Evolutionary conservation across 2,113 vertebrate species (phyloP).

Genomic region (Elanoides forficatus): DNA sequence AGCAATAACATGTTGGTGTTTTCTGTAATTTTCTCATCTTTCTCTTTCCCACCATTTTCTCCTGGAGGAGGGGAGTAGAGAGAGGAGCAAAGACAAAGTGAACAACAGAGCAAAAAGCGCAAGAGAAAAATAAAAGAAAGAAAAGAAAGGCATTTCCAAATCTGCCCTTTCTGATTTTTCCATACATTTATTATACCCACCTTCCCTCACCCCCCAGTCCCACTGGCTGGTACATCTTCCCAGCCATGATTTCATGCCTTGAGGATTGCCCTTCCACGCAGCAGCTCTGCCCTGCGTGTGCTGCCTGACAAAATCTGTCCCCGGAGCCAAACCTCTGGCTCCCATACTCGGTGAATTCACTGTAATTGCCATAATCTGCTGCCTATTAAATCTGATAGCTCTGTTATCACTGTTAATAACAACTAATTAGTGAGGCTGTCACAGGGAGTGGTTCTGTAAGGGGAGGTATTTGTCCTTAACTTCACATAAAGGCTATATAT

Average conservation of each 20-base stretch:
- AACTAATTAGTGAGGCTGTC: constrained; percentile 45
- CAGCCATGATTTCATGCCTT: not conserved
- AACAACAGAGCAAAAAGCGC: not conserved
- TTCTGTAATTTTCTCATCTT: not conserved
- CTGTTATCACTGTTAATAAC: constrained; percentile 49
- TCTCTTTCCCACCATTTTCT: not conserved
- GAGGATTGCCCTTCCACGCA: not conserved
- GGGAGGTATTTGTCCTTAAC: not conserved
- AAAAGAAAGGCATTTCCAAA: not conserved
- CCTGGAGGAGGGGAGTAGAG: not conserved
- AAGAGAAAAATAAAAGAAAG: not conserved
- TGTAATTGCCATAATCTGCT: constrained; percentile 25
- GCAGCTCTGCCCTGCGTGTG: accelerated
- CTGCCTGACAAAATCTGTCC: not conserved
- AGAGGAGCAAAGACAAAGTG: not conserved
- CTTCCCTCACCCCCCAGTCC: accelerated
- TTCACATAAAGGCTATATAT: not conserved
- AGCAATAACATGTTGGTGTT: not conserved
- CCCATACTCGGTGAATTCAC: not conserved
- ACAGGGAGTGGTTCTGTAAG: not conserved
- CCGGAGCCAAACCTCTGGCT: not conserved
- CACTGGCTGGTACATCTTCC: not conserved
- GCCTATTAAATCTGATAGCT: constrained; percentile 35
- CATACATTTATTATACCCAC: not conserved
- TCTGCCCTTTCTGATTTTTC: not conserved